Evolutionary conservation across 2,113 vertebrate genomes (phyloP), one percentile per base, ranked within the genome.

Genomic region (Chaetops frenatus): DNA sequence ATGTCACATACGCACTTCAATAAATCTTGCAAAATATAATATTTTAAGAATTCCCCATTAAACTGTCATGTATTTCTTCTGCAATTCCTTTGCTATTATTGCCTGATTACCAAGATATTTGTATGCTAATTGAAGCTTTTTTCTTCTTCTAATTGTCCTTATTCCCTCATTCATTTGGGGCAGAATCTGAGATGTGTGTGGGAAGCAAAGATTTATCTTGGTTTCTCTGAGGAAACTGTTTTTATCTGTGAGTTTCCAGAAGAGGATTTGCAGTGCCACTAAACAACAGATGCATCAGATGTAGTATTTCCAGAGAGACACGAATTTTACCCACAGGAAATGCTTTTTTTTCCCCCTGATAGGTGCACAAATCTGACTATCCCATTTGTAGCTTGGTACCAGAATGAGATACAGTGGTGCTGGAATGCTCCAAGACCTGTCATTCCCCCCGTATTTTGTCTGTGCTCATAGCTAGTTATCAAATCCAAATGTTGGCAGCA

Each of bases 61-160:
- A 95, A 90, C 51, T 81, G 88, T 93, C 80, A 90, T 78, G n/a
- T 42, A 28, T 54, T 93, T 88, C 93, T 96, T 69, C 66, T 88
- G n/a, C 54, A 69, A 95, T 94, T 90, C 58, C 54, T 95, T 88
- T 83, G 36, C 74, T 93, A 80, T 92, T 95, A 88, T 83, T 92
- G 42, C 88, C 86, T 92, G 71, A 95, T 95, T 92, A 92, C 35
- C 3, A 50, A 88, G 82, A 78, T 94, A 91, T 94, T 88, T 95
- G 66, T 92, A 92, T 96, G 82, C 82, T 92, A 94, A 95, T 92
- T 94, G 51, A 81, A 88, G 82, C n/a, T 64, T 85, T 90, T 33
- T 48, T 35, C 17, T 47, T 35, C 31, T 80, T 85, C 36, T 93
- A 93, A 86, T 88, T 11, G 7, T 50, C 16, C 54, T 74, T 80